Evolutionary conservation across 2,113 vertebrate species (phyloP).

Genomic region (Alligator mississippiensis): DNA sequence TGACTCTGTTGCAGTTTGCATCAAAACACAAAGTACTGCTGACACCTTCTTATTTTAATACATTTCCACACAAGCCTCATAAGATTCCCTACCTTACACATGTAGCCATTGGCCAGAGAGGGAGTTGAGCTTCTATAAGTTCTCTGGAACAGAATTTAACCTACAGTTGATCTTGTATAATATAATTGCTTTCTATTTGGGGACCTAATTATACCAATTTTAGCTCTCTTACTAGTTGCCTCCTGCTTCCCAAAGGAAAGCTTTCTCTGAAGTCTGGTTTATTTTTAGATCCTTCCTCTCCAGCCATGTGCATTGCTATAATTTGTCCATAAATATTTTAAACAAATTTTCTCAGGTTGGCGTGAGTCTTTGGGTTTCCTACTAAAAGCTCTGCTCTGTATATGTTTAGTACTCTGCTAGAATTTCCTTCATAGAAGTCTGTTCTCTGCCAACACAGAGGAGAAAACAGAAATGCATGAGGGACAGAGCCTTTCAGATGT

Average conservation of each 20-base stretch:
- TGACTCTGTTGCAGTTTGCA: neutral
- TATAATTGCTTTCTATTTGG: conserved; percentile 36
- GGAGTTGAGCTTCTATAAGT: neutral
- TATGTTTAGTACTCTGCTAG: rapidly evolving
- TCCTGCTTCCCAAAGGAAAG: conserved; percentile 20
- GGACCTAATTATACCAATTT: conserved; percentile 8
- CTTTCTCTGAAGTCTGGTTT: neutral
- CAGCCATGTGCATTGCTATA: neutral
- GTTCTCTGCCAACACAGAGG: neutral
- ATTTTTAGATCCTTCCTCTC: conserved; percentile 59
- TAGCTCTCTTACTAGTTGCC: conserved; percentile 35
- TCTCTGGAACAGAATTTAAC: neutral
- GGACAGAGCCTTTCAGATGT: rapidly evolving
- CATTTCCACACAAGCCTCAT: neutral
- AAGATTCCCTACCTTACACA: neutral
- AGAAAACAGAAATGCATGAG: neutral
- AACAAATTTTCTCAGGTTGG: conserved; percentile 35
- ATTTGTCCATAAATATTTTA: conserved; percentile 39
- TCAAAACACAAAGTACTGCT: neutral
- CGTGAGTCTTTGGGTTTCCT: neutral
- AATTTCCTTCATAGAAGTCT: neutral
- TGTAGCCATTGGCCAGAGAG: neutral
- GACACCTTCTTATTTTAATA: neutral
- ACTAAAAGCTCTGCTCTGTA: neutral
- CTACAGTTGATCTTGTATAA: neutral